phyloP scores from a whole-genome alignment of 2,888 invertebrate genomes.

The Osmoderma eremita region DNA sequence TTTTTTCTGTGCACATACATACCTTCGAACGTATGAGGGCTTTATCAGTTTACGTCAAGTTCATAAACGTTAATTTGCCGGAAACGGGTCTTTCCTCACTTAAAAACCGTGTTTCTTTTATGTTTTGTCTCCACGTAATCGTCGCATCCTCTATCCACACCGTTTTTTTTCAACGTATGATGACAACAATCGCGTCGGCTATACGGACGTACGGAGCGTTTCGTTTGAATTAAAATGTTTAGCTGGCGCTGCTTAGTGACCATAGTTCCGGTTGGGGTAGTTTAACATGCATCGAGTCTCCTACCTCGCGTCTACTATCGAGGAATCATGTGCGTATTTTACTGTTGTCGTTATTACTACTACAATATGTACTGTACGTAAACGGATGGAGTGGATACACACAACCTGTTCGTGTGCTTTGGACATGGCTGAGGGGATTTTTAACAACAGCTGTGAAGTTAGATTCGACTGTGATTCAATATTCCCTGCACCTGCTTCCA shows the following conservation, averaged over 20 bases:
- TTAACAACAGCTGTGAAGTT: background rate
- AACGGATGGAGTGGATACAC: slow-evolving; percentile 17
- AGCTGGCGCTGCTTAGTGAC: slow-evolving; percentile 50
- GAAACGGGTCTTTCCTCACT: slow-evolving; percentile 54
- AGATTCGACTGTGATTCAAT: too few relatives aligned
- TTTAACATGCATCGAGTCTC: slow-evolving; percentile 50
- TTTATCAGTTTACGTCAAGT: slow-evolving; percentile 36
- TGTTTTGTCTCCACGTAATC: slow-evolving; percentile 41
- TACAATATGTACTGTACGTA: slow-evolving; percentile 19
- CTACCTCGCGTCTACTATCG: slow-evolving; percentile 49
- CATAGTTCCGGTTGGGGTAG: slow-evolving; percentile 54
- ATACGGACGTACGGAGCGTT: slow-evolving; percentile 36
- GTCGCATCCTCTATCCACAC: slow-evolving; percentile 40
- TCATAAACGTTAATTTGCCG: slow-evolving; percentile 55
- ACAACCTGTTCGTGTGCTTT: slow-evolving; percentile 31
- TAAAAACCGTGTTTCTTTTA: slow-evolving; percentile 48
- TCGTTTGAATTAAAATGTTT: slow-evolving; percentile 41
- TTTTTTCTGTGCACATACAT: background rate
- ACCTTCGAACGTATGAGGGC: slow-evolving; percentile 21
- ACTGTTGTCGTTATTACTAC: slow-evolving; percentile 26
- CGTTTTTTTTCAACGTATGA: slow-evolving; percentile 28
- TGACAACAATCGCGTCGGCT: slow-evolving; percentile 20
- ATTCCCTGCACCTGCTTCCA: slow-evolving; percentile 9
- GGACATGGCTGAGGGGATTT: slow-evolving; percentile 25
- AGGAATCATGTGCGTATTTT: slow-evolving; percentile 42